Evolutionary conservation across 2,797 vertebrate species (phyloP), one percentile per base, ranked within the genome.

Genomic region (Sebastolobus alascanus): DNA sequence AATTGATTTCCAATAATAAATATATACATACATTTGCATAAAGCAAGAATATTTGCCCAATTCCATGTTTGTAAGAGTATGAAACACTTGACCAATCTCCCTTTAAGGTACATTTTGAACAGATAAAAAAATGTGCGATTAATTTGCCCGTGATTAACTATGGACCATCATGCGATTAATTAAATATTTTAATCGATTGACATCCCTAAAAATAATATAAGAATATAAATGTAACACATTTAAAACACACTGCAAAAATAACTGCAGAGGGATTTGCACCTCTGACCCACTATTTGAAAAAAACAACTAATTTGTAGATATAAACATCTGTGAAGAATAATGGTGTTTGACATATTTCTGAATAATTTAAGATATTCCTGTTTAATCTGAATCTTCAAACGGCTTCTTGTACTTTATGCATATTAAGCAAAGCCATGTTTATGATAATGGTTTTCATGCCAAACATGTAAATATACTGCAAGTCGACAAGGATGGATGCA

Each of bases 401-500:
- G 3, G 8, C 25, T 73, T 60, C n/a, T 58, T 10, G 25, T 55
- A 61, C 54, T 66, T 33, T 31, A 43, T 74, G 52, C 29, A 61
- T 43, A 63, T 63, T 6, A 79, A 77, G 55, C 29, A 65, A 70
- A 61, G 38, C 18, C 35, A 55, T 73, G 46, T 71, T 61, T 73
- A 46, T 54, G 9, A 60, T 27, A 14, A 59, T 74, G 55, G 29
- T 69, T 70, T 60, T 77, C 55, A 68, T 86, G 61, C 58, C 16
- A 60, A 29, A 78, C 13, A 87, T 70, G n/a, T 54, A 70, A 54
- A 87, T 50, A 50, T 40, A 59, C 22, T 27, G 55, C 22, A 65
- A 35, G 22, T 63, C 66, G 77, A 25, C 63, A 70, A 75, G 77
- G 63, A 84, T 60, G 55, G 60, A 75, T 66, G 60, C 75, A 37